phyloP scores from a whole-genome alignment of 2,797 vertebrate genomes.

The Darevskia nairensis region DNA sequence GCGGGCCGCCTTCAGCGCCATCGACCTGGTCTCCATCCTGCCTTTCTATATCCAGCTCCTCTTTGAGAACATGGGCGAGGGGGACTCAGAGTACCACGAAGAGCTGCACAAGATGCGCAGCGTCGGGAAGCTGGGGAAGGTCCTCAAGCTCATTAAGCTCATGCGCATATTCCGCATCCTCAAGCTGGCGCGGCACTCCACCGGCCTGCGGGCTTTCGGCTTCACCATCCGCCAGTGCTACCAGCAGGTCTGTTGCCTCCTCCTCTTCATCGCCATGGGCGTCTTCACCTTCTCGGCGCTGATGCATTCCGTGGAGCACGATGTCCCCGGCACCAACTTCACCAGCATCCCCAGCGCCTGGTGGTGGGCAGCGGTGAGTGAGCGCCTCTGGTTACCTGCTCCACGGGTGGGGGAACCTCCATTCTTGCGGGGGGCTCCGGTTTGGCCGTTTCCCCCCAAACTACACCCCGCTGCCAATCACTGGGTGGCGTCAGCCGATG shows the following conservation, averaged over 20 bases:
- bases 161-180: slow-evolving; percentile 94
- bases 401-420: too few relatives aligned
- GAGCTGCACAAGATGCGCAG: slow-evolving; percentile 89
- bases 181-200: slow-evolving; percentile 93
- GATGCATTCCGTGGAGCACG: slow-evolving; percentile 91
- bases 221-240: slow-evolving; percentile 94
- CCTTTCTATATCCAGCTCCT: slow-evolving; percentile 91
- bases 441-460: too few relatives aligned
- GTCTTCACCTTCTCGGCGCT: slow-evolving; percentile 93
- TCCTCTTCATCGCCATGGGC: slow-evolving; percentile 93
- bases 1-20: slow-evolving; percentile 87
- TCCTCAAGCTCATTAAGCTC: slow-evolving; percentile 90
- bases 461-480: too few relatives aligned
- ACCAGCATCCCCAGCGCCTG: slow-evolving; percentile 91
- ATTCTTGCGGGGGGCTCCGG: too few relatives aligned
- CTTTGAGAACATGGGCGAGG: slow-evolving; percentile 84
- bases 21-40: slow-evolving; percentile 90
- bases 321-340: slow-evolving; percentile 88
- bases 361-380: slow-evolving; percentile 95
- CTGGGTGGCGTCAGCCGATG: too few relatives aligned
- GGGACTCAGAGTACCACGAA: slow-evolving; percentile 80
- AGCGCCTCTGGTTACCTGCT: neutral
- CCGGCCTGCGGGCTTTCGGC: slow-evolving; percentile 90
- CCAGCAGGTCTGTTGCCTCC: slow-evolving; percentile 92
- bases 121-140: slow-evolving; percentile 92